A percentile compares a stretch with the other conserved stretches of the same genome.
Evolutionary conservation across 1,140 invertebrate species (phyloP).

Genomic region (Neelides sp.): DNA sequence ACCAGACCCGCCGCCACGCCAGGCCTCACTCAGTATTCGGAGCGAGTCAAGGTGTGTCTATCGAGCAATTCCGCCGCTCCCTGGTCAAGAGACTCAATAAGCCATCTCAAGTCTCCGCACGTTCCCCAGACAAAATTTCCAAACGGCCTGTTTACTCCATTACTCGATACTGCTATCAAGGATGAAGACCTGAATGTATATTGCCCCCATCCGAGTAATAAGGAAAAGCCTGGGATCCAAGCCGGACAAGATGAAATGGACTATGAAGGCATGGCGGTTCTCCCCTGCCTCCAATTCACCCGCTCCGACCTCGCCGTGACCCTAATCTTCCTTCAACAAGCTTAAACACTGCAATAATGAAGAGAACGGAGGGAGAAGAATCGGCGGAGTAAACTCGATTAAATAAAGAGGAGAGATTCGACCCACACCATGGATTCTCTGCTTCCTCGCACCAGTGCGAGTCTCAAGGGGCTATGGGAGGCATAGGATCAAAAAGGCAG

Average conservation of each 20-base stretch:
- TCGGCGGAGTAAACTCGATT: neutral
- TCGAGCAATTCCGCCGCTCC: neutral
- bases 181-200: constrained; percentile 15
- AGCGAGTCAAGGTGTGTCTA: neutral
- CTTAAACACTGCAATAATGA: too few species aligned
- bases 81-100: constrained; percentile 21
- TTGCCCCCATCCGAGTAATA: constrained; percentile 9
- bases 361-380: too few species aligned
- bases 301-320: too few species aligned
- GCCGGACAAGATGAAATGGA: constrained; percentile 10
- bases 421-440: constrained; percentile 12
- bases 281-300: too few species aligned
- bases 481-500: constrained; percentile 21
- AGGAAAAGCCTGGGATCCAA: constrained; percentile 8
- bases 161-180: constrained; percentile 3
- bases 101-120: constrained; percentile 14
- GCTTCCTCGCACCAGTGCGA: constrained; percentile 4
- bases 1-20: too few species aligned
- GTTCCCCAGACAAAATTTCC: constrained; percentile 17
- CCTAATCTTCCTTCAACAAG: too few species aligned
- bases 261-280: too few species aligned
- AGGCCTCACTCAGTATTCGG: constrained; percentile 12
- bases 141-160: constrained; percentile 21
- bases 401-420: constrained; percentile 12
- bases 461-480: constrained; percentile 9